A percentile compares a stretch with the other conserved stretches of the same genome.
phyloP scores from a whole-genome alignment of 2,797 vertebrate genomes.

The Pyrrhura leucotis region DNA sequence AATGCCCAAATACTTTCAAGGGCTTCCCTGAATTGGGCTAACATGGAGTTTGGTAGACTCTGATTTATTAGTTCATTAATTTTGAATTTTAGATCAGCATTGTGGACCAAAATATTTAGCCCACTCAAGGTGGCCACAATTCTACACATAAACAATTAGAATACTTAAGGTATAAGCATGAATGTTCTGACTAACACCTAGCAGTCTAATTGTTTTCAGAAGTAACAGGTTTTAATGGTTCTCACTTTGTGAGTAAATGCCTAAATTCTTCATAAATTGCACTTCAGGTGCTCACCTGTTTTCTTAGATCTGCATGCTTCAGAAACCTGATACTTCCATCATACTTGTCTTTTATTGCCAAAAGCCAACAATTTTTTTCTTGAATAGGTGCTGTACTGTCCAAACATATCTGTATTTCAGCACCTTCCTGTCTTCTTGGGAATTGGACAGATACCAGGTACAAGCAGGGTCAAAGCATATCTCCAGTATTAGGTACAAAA shows the following conservation, averaged over 20 bases:
- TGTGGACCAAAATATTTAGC: background rate
- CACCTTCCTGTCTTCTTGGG: rapidly evolving
- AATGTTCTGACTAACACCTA: background rate
- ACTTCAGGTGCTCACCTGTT: background rate
- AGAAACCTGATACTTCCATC: background rate
- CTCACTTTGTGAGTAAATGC: background rate
- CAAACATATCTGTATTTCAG: background rate
- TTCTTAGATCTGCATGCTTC: background rate
- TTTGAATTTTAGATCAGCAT: background rate
- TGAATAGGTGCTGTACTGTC: background rate
- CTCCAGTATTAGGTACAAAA: background rate
- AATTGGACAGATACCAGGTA: background rate
- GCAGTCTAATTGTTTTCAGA: background rate
- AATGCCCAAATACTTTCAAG: background rate
- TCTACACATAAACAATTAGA: background rate
- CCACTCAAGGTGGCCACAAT: background rate
- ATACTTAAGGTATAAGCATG: background rate
- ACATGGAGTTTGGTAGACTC: background rate
- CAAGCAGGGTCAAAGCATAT: background rate
- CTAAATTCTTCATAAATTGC: background rate
- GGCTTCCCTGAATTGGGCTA: background rate
- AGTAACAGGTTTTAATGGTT: background rate
- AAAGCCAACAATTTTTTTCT: background rate
- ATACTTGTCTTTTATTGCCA: background rate
- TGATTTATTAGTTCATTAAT: background rate